Evolutionary conservation across 2,113 vertebrate species (phyloP).

Genomic region (Panurus biarmicus): DNA sequence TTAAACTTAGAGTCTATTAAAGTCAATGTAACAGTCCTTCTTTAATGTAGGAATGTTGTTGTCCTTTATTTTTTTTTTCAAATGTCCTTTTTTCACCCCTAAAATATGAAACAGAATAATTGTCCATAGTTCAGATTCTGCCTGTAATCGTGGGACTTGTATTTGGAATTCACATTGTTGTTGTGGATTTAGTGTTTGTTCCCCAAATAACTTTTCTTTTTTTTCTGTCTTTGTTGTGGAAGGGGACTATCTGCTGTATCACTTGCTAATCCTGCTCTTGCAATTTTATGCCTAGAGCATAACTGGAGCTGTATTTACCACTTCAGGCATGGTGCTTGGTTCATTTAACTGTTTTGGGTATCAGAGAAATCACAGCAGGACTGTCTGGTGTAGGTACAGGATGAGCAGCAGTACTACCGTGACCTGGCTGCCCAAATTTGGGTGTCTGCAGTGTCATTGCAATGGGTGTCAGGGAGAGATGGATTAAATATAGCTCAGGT

Average conservation of each 20-base stretch:
- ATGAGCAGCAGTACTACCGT: neutral
- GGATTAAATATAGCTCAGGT: slow-evolving; percentile 17
- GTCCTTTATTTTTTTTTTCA: neutral
- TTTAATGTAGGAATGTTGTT: neutral
- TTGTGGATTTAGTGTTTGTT: neutral
- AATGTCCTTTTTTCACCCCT: neutral
- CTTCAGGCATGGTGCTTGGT: neutral
- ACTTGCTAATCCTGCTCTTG: neutral
- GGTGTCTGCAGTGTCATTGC: neutral
- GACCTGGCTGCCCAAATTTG: neutral
- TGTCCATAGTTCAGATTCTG: neutral
- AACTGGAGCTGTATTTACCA: neutral
- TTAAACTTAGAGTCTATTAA: neutral
- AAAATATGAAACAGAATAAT: neutral
- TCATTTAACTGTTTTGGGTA: neutral
- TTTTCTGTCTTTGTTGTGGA: neutral
- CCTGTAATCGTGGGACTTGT: neutral
- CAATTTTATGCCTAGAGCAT: neutral
- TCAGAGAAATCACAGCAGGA: neutral
- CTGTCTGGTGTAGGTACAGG: neutral
- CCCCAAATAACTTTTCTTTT: neutral
- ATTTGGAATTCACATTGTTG: neutral
- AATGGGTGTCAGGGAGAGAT: neutral
- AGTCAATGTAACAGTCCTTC: neutral
- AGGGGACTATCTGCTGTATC: neutral